Percentiles rank a stretch among this genome's conserved stretches.
Evolutionary conservation across 2,888 invertebrate genomes (phyloP).

Genomic region (Dioctria rufipes): DNA sequence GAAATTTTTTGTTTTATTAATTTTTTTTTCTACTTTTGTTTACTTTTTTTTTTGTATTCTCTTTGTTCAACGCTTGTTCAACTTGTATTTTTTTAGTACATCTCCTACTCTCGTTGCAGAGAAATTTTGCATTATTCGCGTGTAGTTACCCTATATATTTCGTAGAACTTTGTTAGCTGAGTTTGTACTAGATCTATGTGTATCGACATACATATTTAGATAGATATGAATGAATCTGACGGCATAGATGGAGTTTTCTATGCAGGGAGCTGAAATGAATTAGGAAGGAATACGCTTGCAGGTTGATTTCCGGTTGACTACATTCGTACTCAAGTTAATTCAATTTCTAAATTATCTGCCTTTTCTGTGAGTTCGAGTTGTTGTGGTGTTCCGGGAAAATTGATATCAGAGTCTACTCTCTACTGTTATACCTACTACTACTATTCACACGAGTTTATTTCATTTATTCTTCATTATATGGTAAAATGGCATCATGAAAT

Average conservation of each 20-base stretch:
- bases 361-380: too few relatives aligned
- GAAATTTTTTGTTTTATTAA: too few relatives aligned
- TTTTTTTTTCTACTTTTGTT: background rate
- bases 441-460: too few relatives aligned
- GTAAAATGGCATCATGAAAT: too few relatives aligned
- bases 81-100: background rate
- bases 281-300: slow-evolving; percentile 5
- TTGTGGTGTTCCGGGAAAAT: background rate
- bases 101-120: background rate
- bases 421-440: too few relatives aligned
- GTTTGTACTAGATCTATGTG: background rate
- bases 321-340: background rate
- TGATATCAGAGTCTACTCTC: background rate
- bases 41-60: background rate
- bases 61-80: background rate
- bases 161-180: slow-evolving; percentile 16
- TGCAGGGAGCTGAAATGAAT: background rate
- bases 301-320: slow-evolving; percentile 9
- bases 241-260: background rate
- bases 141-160: slow-evolving; percentile 21
- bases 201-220: background rate
- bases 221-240: slow-evolving; percentile 11
- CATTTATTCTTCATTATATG: too few relatives aligned
- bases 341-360: slow-evolving; percentile 5
- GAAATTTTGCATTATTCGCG: slow-evolving; percentile 2